Evolutionary conservation across 2,888 invertebrate species (phyloP), one percentile per base, ranked within the genome.

Genomic region (Anticlea derivata): DNA sequence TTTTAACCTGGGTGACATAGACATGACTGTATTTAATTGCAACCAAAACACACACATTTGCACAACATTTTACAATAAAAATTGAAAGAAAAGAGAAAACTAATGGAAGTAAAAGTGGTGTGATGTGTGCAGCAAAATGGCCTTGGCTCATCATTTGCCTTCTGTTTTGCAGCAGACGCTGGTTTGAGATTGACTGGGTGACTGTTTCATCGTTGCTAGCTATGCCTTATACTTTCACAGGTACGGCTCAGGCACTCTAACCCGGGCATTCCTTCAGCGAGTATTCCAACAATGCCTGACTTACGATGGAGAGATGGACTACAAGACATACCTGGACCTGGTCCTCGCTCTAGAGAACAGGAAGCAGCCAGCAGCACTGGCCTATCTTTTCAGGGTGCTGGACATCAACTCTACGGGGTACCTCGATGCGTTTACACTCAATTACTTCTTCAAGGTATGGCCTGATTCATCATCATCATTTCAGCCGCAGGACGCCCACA

Each of bases 231-330:
- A 7, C 2, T 34, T 11, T 5, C 0, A 5, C 70, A 95, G 95
- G 0, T 97, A 96, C 80, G 98, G 97, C 0, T 97, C 97, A 0
- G 98, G 98, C 1, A 97, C 97, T 0, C 83, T 99, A 6, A 99
- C 98, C 0, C 93, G 94, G 31, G 96, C 96, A 0, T 99, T 99
- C 83, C 92, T 99, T 1, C 96, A 97, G 68, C 92, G 98, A 26
- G 96, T 99, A 0, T 99, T 98, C 86, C 97, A 98, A 78, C 98
- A 98, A 71, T 98, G 97, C 70, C 92, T 98, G 2, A 99, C 98
- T 0, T 98, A 98, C 78, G 96, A 97, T 65, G 96, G 96, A 0
- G 97, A 97, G 83, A 97, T 97, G 96, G 99, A 99, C 85, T 99
- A 98, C 87, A 98, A 98, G 86, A 97, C 98, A 0, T 99, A 98